Conservation (phyloP, 2,113 vertebrate species). For the Ictalurus punctatus region DNA sequence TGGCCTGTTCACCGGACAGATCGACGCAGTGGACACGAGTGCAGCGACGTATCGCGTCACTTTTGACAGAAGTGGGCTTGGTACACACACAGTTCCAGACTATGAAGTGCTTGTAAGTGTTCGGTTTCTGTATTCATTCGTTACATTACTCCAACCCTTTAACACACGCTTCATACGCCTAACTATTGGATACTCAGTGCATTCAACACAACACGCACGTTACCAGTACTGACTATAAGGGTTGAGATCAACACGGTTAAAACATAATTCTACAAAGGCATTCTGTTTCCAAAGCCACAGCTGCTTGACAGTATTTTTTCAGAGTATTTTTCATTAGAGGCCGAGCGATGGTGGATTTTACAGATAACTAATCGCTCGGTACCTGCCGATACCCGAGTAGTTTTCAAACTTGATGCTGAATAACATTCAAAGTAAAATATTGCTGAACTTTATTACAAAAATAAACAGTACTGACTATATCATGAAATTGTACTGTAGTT, state of each 20-base stretch:
- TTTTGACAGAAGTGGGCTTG: conserved; percentile 92
- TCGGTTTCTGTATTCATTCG: conserved; percentile 30
- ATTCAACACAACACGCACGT: background rate
- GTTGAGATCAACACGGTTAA: background rate
- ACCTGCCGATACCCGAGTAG: too few species aligned
- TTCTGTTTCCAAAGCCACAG: background rate
- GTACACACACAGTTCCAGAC: conserved; percentile 97
- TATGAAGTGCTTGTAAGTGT: conserved; percentile 93
- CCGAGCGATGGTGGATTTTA: too few species aligned
- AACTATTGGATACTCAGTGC: background rate
- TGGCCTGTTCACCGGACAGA: conserved; percentile 95
- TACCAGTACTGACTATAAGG: background rate
- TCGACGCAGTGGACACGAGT: conserved; percentile 94
- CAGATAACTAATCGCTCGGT: too few species aligned
- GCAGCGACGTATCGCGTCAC: conserved; percentile 96
- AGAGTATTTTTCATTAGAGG: background rate
- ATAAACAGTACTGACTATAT: too few species aligned
- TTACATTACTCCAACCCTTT: background rate
- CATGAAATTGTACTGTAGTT: too few species aligned
- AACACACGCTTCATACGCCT: background rate
- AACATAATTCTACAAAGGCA: background rate
- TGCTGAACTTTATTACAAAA: too few species aligned
- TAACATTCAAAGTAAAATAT: too few species aligned
- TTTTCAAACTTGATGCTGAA: too few species aligned
- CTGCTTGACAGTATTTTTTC: background rate